Evolutionary conservation across 2,113 vertebrate species (phyloP), one percentile per base, ranked within the genome.

Genomic region (Arenaria interpres): DNA sequence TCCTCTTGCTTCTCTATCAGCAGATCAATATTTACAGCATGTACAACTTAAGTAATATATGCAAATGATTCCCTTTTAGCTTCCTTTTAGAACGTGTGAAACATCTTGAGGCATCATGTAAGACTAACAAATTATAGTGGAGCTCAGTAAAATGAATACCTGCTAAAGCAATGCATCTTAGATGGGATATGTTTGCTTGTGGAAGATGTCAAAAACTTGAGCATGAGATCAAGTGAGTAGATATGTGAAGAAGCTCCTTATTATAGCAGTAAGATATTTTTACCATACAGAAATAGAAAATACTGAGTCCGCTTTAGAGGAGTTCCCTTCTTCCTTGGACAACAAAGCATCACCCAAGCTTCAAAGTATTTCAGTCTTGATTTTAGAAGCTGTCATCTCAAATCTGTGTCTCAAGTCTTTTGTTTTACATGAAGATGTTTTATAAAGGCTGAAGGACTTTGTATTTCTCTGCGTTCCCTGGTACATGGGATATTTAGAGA

Each of bases 21-120:
- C 22, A 76, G 80, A 93, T 95, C 92, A 93, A 89, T 96, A 92
- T 96, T 97, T 95, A 87, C 86, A 85, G 57, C 53, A n/a, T 96
- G 94, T 75, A 83, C 59, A 97, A 37, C 88, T 90, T 72, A 89
- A 88, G 84, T 97, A 97, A 97, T 96, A 66, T 92, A 97, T 97
- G 95, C 94, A 97, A 97, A 98, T 98, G 95, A 91, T 77, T 97
- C 90, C 85, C 81, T 96, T 97, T 95, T 93, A 96, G 83, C n/a
- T 93, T 92, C 94, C 87, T 86, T 88, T 97, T 82, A 69, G 72
- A 93, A 90, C 24, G 23, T 86, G 68, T 96, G 54, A 85, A 96
- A 94, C 82, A 89, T 94, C 84, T 88, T 78, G 56, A 97, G 94
- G 60, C 92, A 80, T 94, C 90, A 76, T 50, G 84, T 90, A 54